phyloP scores from a whole-genome alignment of 2,113 vertebrate genomes.

The Paramormyrops kingsleyae region DNA sequence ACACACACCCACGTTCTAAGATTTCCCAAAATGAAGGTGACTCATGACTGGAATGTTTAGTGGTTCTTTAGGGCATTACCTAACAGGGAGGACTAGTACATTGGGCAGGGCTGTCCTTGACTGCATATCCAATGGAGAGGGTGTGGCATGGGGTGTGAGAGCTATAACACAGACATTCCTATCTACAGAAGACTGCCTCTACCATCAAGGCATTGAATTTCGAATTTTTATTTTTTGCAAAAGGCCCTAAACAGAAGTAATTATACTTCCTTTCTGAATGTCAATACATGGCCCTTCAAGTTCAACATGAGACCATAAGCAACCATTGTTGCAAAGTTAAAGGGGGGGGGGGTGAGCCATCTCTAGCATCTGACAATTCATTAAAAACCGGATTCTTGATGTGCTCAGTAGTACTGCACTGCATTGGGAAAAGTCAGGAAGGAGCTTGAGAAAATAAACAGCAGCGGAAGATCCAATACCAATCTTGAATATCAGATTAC shows the following conservation, averaged over 20 bases:
- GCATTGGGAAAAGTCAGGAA: neutral
- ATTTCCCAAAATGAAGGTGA: constrained; percentile 13
- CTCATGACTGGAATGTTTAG: constrained; percentile 1
- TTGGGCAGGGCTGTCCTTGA: neutral
- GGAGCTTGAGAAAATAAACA: neutral
- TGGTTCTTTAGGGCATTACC: neutral
- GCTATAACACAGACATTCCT: neutral
- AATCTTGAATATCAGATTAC: neutral
- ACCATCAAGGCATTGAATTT: neutral
- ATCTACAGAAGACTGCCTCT: neutral
- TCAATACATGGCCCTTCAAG: neutral
- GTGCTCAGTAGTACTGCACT: neutral
- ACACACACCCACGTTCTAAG: neutral
- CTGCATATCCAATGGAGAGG: neutral
- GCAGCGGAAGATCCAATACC: neutral
- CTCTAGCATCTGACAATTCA: neutral
- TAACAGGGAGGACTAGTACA: neutral
- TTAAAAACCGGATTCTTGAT: neutral
- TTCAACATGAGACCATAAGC: neutral
- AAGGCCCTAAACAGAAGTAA: neutral
- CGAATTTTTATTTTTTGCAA: neutral
- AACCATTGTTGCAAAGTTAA: neutral
- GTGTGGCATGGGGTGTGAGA: neutral
- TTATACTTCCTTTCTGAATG: neutral
- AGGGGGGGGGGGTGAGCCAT: neutral